These are phyloP conservation scores for Hololepta plana DNA, from an alignment of 2,888 invertebrate species.

Conservation along the genomic window DNA sequence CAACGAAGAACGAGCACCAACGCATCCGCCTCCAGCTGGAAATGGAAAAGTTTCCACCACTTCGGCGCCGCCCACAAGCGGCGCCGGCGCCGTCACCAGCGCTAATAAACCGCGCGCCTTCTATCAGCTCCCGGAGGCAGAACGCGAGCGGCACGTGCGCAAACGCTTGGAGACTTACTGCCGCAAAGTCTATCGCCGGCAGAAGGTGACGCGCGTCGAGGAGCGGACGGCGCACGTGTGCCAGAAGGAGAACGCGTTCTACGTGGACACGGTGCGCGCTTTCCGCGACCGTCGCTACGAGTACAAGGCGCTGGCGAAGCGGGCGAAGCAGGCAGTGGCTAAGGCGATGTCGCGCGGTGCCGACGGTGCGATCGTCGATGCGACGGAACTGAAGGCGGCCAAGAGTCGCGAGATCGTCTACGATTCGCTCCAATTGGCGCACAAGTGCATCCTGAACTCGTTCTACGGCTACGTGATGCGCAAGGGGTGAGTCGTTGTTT, in stretches of 20 bases:
- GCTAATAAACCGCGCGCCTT: no score
- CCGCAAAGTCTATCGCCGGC: slow-evolving; percentile 87
- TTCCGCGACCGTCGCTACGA: slow-evolving; percentile 78
- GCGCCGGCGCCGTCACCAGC: no score
- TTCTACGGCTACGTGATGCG: slow-evolving; percentile 97
- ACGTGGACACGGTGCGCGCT: slow-evolving; percentile 95
- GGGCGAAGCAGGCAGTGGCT: slow-evolving; percentile 68
- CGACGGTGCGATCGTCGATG: no score
- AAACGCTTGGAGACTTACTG: slow-evolving; percentile 89
- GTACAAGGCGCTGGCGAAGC: slow-evolving; percentile 86
- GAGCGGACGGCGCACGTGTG: slow-evolving; percentile 82
- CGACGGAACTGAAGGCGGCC: slow-evolving; percentile 76
- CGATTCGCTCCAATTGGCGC: slow-evolving; percentile 94
- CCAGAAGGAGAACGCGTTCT: slow-evolving; percentile 96
- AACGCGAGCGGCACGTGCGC: slow-evolving; percentile 74
- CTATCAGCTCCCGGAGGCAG: slow-evolving; percentile 50
- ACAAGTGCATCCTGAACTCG: slow-evolving; percentile 97
- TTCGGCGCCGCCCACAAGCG: slow-evolving; percentile 66
- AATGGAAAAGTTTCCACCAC: slow-evolving; percentile 85
- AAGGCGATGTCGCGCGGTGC: slow-evolving; percentile 64
- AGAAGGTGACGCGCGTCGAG: slow-evolving; percentile 74
- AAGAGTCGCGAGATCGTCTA: slow-evolving; percentile 85
- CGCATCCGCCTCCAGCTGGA: slow-evolving; percentile 93
- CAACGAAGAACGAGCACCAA: slow-evolving; percentile 77
- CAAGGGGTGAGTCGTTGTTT: slow-evolving; percentile 43